Base-by-base conservation (phyloP, 2,888 invertebrate species). In the Cistogaster globosa region DNA sequence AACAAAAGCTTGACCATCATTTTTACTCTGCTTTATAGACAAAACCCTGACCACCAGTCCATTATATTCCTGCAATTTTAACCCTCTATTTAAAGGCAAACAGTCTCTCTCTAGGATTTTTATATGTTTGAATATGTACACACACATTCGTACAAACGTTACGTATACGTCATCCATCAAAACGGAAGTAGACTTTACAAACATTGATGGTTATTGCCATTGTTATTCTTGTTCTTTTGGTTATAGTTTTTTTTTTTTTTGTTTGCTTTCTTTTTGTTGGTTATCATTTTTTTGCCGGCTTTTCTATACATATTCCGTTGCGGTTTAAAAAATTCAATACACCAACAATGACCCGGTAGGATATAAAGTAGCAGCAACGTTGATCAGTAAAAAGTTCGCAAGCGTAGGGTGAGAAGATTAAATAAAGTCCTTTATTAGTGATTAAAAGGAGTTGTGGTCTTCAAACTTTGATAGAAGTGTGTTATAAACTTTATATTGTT, bases 221-320 rank as follows among this genome's bases (percentile, higher is more conserved):
- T 83, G 83, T 85, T 78, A 63, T 85, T 78, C 74, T 69, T 85
- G 81, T 85, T 81, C 81, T 82, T 85, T 85, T 67, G 81, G 69
- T 82, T 85, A 82, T 74, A 85, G 58, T 80, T 60, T 48, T 57
- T 79, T 74, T 65, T 62, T 57, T 16, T 32, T 32, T 32, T 2
- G 2, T 32, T 32, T 7, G 8, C 32, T 32, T 32, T 32, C 32
- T 32, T 32, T 32, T 32, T 32, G 32, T 32, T 32, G 32, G 55
- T 45, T 57, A 38, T 53, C 32, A 42, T 12, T 76, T 81, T n/a
- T 81, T 80, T 77, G 22, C 63, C 22, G 58, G 78, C 38, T 82
- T 71, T 83, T 83, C 82, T 86, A 83, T 86, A 77, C 86, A 83
- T 86, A 77, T 86, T 86, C 83, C 84, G 84, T 84, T 86, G 86